phyloP scores from a whole-genome alignment of 2,113 vertebrate genomes.

The Misgurnus anguillicaudatus region DNA sequence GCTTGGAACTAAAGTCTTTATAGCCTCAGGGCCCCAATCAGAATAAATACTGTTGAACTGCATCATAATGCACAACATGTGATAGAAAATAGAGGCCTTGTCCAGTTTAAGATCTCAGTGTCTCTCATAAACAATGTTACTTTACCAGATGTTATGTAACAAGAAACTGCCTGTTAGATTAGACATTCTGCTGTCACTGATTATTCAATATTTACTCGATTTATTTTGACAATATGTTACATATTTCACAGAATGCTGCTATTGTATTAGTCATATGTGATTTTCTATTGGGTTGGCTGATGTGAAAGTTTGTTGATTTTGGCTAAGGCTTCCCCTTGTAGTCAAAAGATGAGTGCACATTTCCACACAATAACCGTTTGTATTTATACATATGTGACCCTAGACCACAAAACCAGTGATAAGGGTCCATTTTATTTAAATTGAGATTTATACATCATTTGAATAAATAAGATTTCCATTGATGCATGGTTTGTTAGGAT shows the following conservation, averaged over 20 bases:
- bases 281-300: not conserved
- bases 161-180: not conserved
- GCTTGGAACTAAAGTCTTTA: constrained; percentile 49
- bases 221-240: not conserved
- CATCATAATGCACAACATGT: constrained; percentile 27
- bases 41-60: not conserved
- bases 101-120: not conserved
- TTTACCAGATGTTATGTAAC: not conserved
- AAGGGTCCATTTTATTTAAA: too few species aligned
- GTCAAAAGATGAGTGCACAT: constrained; percentile 3
- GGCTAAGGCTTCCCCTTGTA: constrained; percentile 56
- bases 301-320: not conserved
- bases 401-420: too few species aligned
- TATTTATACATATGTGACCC: too few species aligned
- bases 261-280: not conserved
- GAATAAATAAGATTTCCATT: too few species aligned
- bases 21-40: constrained; percentile 36
- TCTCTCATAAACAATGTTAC: not conserved
- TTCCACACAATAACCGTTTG: not conserved
- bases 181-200: not conserved
- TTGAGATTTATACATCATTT: too few species aligned
- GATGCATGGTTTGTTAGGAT: too few species aligned
- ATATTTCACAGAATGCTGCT: not conserved
- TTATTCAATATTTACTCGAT: not conserved
- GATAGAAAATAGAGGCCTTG: not conserved